These are phyloP conservation scores for Drosophila auraria DNA, from an alignment of 1,140 invertebrate species.

Conservation along the genomic window DNA sequence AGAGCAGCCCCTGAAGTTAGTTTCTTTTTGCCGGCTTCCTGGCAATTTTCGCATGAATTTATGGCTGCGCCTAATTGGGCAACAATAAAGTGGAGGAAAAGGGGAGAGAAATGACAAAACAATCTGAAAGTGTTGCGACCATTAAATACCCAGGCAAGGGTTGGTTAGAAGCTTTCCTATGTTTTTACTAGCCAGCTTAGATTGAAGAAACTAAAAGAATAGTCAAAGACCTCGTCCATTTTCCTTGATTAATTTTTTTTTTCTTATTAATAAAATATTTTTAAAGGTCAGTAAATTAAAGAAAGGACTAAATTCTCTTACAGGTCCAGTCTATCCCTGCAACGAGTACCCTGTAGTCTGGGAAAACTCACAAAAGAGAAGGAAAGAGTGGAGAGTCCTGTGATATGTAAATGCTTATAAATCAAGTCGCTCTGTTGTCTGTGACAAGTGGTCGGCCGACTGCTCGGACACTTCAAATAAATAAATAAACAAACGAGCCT, in stretches of 20 bases:
- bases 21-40: conserved; percentile 22
- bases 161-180: neutral
- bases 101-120: neutral
- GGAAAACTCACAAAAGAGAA: too few species aligned
- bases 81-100: conserved; percentile 37
- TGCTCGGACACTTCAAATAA: conserved; percentile 71
- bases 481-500: conserved; percentile 71
- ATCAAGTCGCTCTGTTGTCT: conserved; percentile 70
- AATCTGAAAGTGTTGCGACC: neutral
- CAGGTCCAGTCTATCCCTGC: too few species aligned
- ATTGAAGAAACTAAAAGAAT: too few species aligned
- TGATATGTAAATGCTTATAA: conserved; percentile 79
- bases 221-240: too few species aligned
- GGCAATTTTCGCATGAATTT: conserved; percentile 51
- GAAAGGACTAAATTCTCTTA: neutral
- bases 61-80: conserved; percentile 80
- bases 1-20: conserved; percentile 42
- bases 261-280: too few species aligned
- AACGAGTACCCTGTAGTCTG: neutral
- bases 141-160: neutral
- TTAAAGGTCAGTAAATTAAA: too few species aligned
- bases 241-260: too few species aligned
- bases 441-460: conserved; percentile 75
- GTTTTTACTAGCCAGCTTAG: too few species aligned
- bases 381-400: conserved; percentile 17